Evolutionary conservation across 1,140 invertebrate species (phyloP).

Genomic region (Danaus melanippus): DNA sequence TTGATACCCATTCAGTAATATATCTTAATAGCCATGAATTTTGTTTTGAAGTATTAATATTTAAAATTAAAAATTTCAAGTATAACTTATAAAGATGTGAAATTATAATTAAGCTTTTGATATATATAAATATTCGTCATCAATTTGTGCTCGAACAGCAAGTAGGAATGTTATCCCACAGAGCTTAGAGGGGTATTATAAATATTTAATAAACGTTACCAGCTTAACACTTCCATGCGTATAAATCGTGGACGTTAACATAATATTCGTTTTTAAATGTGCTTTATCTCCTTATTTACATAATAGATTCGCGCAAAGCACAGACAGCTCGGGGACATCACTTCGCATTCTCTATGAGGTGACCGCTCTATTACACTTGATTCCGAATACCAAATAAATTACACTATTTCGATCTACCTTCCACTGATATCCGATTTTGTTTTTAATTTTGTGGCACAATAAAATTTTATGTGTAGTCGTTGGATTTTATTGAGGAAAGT

Average conservation of each 20-base stretch:
- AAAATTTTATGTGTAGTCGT: constrained; percentile 20
- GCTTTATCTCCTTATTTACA: constrained; percentile 48
- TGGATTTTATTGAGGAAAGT: constrained; percentile 5
- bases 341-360: constrained; percentile 18
- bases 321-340: constrained; percentile 42
- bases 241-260: constrained; percentile 29
- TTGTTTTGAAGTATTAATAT: no score
- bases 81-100: no score
- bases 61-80: no score
- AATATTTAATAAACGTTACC: constrained; percentile 11
- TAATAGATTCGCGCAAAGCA: constrained; percentile 32
- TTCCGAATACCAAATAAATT: constrained; percentile 9
- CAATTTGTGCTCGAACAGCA: no score
- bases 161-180: no score
- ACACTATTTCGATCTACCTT: constrained; percentile 9
- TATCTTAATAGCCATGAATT: no score
- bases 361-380: no score
- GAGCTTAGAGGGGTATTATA: no score
- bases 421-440: constrained; percentile 12
- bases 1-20: no score
- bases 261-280: constrained; percentile 43
- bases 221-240: constrained; percentile 20
- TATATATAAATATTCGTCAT: no score
- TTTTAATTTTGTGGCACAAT: constrained; percentile 17
- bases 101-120: no score